Evolutionary conservation across 2,888 invertebrate genomes (phyloP), one percentile per base, ranked within the genome.

Genomic region (Camponotus fellah): DNA sequence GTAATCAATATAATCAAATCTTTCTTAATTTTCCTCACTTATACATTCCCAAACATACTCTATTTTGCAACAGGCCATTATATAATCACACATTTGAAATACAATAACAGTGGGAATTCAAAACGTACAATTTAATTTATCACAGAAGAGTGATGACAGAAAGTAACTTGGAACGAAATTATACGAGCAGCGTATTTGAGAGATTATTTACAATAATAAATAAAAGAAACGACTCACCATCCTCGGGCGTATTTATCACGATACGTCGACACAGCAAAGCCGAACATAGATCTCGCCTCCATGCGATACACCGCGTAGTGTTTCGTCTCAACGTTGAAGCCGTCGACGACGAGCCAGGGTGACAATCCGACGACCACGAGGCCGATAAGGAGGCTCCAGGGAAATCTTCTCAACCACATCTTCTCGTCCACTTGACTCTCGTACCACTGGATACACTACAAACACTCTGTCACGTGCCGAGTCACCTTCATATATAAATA

Each of bases 181-280:
- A 46, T n/a, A 53, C 8, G n/a, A 10, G 12, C 0, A 37, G 3
- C n/a, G 21, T 40, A 68, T 46, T 58, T 72, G 37, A 17, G 21
- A 43, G 0, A 17, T 10, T n/a, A 21, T 64, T 46, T 9, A 14
- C 3, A 12, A n/a, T 49, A n/a, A 14, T 9, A 21, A 9, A 58
- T 14, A 58, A 46, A 1, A 34, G 21, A 56, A 76, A 58, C 40
- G 5, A 82, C 90, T 92, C 81, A 92, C 94, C 94, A 94, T 85
- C 94, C 94, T 21, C 92, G 92, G 64, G 90, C 86, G 43, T 81
- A 82, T 46, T 68, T 86, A 85, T 94, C 94, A 37, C 94, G 92
- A 88, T 94, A 93, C 79, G 92, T 92, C 14, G 94, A 92, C 34
- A 94, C 94, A 1, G 95, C 92, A 83, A 94, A 95, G 62, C 95